phyloP scores from a whole-genome alignment of 2,797 vertebrate species.

The Cossypha polioptera region DNA sequence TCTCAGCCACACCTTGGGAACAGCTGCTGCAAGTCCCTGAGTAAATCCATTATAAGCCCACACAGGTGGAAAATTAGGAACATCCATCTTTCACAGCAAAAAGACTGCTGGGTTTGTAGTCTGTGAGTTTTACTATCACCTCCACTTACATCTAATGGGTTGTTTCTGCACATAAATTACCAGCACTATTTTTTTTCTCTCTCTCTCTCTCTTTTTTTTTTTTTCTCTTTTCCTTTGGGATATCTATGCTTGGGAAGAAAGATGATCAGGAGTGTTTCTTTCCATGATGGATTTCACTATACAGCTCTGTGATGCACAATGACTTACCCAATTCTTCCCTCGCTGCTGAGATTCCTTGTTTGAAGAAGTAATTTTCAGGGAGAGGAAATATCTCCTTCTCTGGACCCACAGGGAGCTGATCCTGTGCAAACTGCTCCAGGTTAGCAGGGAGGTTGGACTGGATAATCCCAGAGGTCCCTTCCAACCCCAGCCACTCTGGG shows the following conservation, averaged over 20 bases:
- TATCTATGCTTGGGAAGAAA: not conserved
- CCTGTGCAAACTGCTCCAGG: not conserved
- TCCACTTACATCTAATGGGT: not conserved
- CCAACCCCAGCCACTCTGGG: not conserved
- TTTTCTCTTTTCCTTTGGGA: not conserved
- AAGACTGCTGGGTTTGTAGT: not conserved
- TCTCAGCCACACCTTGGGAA: not conserved
- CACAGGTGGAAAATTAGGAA: not conserved
- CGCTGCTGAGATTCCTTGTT: not conserved
- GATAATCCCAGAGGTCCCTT: not conserved
- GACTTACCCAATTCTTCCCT: not conserved
- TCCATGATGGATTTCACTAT: not conserved
- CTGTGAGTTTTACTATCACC: not conserved
- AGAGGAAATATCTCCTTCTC: not conserved
- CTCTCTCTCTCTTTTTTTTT: rapidly evolving
- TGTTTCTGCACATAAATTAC: not conserved
- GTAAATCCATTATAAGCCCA: not conserved
- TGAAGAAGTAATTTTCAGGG: not conserved
- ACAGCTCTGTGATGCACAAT: not conserved
- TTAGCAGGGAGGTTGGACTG: not conserved
- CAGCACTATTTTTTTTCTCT: not conserved
- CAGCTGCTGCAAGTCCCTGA: not conserved
- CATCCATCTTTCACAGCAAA: not conserved
- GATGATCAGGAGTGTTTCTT: not conserved
- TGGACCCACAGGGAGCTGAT: not conserved